Conservation (phyloP, 1,140 invertebrate species). For the Zaprionus nigranus region DNA sequence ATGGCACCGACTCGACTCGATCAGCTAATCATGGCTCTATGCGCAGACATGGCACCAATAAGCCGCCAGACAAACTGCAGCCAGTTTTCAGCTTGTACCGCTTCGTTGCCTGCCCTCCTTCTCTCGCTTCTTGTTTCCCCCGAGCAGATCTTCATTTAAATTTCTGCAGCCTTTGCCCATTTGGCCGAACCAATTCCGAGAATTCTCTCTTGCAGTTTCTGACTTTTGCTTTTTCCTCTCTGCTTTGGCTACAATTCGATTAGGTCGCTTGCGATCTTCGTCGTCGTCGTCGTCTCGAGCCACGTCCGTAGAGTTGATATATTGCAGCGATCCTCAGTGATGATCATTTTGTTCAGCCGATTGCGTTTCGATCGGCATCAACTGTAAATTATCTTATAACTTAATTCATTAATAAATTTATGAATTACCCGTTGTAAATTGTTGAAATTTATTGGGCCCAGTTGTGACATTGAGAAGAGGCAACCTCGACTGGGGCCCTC, state of each 20-base stretch:
- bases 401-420: slow-evolving; percentile 84
- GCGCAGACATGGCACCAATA: slow-evolving; percentile 17
- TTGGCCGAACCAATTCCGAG: slow-evolving; percentile 61
- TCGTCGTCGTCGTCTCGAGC: slow-evolving; percentile 24
- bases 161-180: slow-evolving; percentile 54
- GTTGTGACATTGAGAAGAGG: slow-evolving; percentile 57
- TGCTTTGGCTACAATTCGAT: slow-evolving; percentile 66
- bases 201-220: slow-evolving; percentile 50
- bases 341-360: slow-evolving; percentile 54
- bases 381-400: slow-evolving; percentile 83
- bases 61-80: slow-evolving; percentile 52
- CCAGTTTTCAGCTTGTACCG: not conserved
- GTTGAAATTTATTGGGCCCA: slow-evolving; percentile 74
- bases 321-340: slow-evolving; percentile 59
- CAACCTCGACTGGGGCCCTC: slow-evolving; percentile 1
- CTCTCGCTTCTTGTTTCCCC: not conserved
- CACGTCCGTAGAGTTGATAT: slow-evolving; percentile 52
- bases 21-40: slow-evolving; percentile 63
- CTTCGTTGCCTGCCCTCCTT: not conserved
- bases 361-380: slow-evolving; percentile 57
- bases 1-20: slow-evolving; percentile 14
- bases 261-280: slow-evolving; percentile 47
- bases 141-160: slow-evolving; percentile 77
- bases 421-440: slow-evolving; percentile 82
- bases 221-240: slow-evolving; percentile 22